A percentile compares a stretch with the other conserved stretches of the same genome.
Conservation (phyloP, 2,113 vertebrate species). For the Eleginops maclovinus region DNA sequence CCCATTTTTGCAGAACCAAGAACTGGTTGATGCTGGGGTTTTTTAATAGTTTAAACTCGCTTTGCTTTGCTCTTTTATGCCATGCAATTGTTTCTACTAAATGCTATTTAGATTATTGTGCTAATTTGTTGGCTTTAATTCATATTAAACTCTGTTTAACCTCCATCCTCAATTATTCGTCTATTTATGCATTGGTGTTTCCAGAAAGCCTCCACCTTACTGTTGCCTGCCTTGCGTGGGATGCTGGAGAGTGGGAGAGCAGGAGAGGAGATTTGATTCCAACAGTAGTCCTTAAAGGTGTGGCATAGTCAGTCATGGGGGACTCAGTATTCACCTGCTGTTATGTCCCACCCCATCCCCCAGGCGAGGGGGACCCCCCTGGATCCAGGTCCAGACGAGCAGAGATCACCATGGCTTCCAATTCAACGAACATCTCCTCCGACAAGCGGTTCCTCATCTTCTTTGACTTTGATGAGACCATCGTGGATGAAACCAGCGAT, state of each 20-base stretch:
- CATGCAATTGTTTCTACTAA: background rate
- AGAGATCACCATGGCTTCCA: slow-evolving; percentile 81
- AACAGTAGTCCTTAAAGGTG: slow-evolving; percentile 44
- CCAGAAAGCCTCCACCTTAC: slow-evolving; percentile 50
- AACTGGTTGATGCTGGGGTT: too few species aligned
- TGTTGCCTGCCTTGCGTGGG: slow-evolving; percentile 40
- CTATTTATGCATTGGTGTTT: slow-evolving; percentile 33
- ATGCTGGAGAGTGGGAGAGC: slow-evolving; percentile 53
- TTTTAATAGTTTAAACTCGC: too few species aligned
- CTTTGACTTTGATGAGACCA: slow-evolving; percentile 98
- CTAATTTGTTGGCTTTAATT: background rate
- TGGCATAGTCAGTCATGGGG: slow-evolving; percentile 70
- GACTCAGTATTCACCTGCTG: slow-evolving; percentile 84
- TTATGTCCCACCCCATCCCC: slow-evolving; percentile 79
- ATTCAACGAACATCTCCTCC: slow-evolving; percentile 57
- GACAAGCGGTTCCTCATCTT: slow-evolving; percentile 89
- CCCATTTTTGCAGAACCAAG: too few species aligned
- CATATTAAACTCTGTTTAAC: slow-evolving; percentile 6
- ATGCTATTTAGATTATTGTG: background rate
- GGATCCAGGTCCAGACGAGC: slow-evolving; percentile 45
- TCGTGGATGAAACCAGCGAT: slow-evolving; percentile 95
- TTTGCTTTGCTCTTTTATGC: slow-evolving; percentile 11
- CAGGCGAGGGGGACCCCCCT: slow-evolving; percentile 79
- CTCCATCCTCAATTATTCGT: background rate
- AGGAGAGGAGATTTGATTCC: slow-evolving; percentile 50